Evolutionary conservation across 2,113 vertebrate genomes (phyloP).

Genomic region (Acrocephalus arundinaceus): DNA sequence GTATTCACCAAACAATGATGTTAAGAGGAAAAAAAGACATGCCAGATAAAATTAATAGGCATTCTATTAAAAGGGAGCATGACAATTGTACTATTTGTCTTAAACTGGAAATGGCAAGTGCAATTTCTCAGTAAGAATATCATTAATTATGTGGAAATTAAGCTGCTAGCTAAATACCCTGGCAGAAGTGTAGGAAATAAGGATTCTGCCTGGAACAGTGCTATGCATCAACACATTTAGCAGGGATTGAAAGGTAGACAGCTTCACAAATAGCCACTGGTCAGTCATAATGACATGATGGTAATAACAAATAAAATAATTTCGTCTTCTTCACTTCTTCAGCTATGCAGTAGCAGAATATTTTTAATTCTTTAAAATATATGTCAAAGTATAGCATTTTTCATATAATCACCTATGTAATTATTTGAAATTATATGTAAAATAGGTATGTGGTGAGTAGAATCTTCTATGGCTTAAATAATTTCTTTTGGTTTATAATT

Average conservation of each 20-base stretch:
- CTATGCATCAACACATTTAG: background rate
- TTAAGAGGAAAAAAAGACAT: background rate
- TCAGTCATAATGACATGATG: background rate
- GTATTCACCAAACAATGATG: background rate
- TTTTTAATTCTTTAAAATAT: background rate
- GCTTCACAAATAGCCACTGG: background rate
- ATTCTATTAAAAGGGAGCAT: background rate
- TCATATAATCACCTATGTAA: background rate
- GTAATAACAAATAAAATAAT: background rate
- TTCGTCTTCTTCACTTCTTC: background rate
- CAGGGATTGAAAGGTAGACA: background rate
- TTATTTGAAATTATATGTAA: background rate
- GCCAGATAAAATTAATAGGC: background rate
- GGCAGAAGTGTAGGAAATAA: background rate
- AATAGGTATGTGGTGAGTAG: background rate
- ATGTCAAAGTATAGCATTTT: background rate
- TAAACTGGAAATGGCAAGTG: background rate
- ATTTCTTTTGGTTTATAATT: background rate
- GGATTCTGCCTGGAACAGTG: background rate
- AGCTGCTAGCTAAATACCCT: background rate
- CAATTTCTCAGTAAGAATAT: background rate
- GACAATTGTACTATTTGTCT: background rate
- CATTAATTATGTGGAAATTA: background rate
- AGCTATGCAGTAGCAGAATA: background rate
- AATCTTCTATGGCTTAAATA: background rate